Percentiles rank a stretch among this genome's conserved stretches.
Evolutionary conservation across 2,797 vertebrate species (phyloP).

Genomic region (Micropoecilia bifurca): DNA sequence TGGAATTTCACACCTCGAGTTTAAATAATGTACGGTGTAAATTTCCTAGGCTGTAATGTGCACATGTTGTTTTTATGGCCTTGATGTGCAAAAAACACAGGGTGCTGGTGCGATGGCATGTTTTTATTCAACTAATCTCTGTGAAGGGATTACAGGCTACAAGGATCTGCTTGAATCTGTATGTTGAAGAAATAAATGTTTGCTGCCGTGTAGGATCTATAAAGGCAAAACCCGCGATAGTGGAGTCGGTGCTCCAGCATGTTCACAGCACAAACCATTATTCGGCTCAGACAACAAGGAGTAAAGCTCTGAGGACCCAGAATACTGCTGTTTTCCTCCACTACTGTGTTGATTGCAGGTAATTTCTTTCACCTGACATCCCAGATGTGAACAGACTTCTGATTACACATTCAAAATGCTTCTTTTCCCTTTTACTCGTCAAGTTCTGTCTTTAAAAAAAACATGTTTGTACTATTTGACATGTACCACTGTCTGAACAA

Average conservation of each 20-base stretch:
- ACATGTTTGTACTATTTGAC: conserved; percentile 4
- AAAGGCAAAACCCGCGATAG: not conserved
- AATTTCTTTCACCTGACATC: conserved; percentile 65
- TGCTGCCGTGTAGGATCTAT: not conserved
- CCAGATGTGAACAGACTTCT: conserved; percentile 55
- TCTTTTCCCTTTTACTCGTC: conserved; percentile 10
- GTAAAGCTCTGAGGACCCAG: not conserved
- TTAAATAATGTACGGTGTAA: conserved; percentile 73
- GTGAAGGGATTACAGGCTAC: not conserved
- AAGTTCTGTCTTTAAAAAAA: conserved; percentile 6
- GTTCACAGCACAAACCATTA: conserved; percentile 14
- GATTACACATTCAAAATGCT: conserved; percentile 45
- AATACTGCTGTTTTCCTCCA: conserved; percentile 22
- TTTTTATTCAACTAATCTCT: conserved; percentile 17
- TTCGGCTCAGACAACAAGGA: conserved; percentile 5
- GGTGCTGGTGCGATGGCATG: conserved; percentile 18
- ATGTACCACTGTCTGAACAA: not conserved
- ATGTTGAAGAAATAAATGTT: not conserved
- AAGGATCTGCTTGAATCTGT: not conserved
- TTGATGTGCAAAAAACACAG: conserved; percentile 27
- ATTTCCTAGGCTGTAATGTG: conserved; percentile 62
- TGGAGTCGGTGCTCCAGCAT: not conserved
- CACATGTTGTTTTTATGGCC: conserved; percentile 59
- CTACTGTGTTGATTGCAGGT: conserved; percentile 56
- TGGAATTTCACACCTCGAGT: conserved; percentile 78